phyloP scores from a whole-genome alignment of 2,888 invertebrate genomes.

The Tipula helvola region DNA sequence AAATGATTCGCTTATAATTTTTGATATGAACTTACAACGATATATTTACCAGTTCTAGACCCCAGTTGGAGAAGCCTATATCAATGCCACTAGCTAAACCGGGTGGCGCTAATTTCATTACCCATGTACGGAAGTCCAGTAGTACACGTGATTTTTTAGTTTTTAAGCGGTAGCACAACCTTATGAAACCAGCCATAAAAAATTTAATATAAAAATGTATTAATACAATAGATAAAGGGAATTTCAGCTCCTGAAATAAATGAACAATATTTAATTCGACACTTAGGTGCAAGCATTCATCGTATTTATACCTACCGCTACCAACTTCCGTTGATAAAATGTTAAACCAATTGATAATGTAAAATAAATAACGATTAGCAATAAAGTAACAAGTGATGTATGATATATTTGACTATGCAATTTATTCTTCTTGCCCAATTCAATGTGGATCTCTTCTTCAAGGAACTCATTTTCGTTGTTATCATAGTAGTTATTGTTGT shows the following conservation, averaged over 20 bases:
- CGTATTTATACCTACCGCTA: constrained; percentile 51
- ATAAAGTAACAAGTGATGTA: constrained; percentile 21
- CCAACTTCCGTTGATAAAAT: constrained; percentile 91
- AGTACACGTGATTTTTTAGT: constrained; percentile 52
- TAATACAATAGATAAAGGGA: constrained; percentile 79
- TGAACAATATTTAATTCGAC: constrained; percentile 4
- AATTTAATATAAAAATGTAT: constrained; percentile 87
- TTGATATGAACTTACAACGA: constrained; percentile 53
- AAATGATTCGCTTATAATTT: background rate
- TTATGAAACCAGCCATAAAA: constrained; percentile 58
- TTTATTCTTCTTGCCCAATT: background rate
- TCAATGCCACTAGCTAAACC: constrained; percentile 93
- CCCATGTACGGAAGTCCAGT: constrained; percentile 62
- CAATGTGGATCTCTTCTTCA: background rate
- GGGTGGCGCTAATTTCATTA: constrained; percentile 68
- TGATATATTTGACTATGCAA: background rate
- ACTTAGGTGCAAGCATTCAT: background rate
- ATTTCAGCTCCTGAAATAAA: constrained; percentile 63
- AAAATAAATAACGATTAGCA: constrained; percentile 71
- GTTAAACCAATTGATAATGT: constrained; percentile 88
- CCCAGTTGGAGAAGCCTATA: constrained; percentile 98
- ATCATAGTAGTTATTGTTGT: background rate
- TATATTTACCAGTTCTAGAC: constrained; percentile 85
- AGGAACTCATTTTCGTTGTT: background rate
- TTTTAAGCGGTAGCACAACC: constrained; percentile 37